Evolutionary conservation across 1,140 invertebrate species (phyloP).

Genomic region (Heterodera carotae): DNA sequence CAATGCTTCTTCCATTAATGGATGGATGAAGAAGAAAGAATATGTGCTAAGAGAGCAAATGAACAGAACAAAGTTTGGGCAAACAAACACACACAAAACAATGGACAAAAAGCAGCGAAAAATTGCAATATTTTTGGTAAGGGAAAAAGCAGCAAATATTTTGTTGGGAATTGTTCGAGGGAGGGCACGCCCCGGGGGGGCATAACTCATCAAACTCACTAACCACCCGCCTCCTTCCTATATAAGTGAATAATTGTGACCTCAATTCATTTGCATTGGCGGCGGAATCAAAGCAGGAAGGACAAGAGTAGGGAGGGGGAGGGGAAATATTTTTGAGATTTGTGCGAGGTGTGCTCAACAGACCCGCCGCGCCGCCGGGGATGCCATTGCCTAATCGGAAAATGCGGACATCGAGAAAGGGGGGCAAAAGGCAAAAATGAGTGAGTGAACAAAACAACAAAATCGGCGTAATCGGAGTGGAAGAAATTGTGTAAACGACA

Average conservation of each 20-base stretch:
- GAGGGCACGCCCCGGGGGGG: too few relatives aligned
- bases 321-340: slow-evolving; percentile 1
- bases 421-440: not conserved
- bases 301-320: too few relatives aligned
- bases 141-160: too few relatives aligned
- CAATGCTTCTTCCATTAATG: not conserved
- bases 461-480: not conserved
- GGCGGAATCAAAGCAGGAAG: not conserved
- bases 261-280: not conserved
- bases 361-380: too few relatives aligned
- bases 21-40: not conserved
- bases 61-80: not conserved
- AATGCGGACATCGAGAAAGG: not conserved
- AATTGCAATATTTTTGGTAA: not conserved
- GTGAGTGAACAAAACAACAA: not conserved
- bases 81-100: not conserved
- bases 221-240: too few relatives aligned
- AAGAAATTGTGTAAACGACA: not conserved
- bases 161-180: too few relatives aligned
- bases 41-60: not conserved
- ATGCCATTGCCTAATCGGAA: not conserved
- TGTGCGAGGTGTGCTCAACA: not conserved
- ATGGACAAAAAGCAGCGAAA: not conserved
- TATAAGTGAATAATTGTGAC: not conserved
- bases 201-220: too few relatives aligned